Percentiles rank a stretch among this genome's conserved stretches.
phyloP scores from a whole-genome alignment of 2,797 vertebrate species.

The Melopsittacus undulatus region DNA sequence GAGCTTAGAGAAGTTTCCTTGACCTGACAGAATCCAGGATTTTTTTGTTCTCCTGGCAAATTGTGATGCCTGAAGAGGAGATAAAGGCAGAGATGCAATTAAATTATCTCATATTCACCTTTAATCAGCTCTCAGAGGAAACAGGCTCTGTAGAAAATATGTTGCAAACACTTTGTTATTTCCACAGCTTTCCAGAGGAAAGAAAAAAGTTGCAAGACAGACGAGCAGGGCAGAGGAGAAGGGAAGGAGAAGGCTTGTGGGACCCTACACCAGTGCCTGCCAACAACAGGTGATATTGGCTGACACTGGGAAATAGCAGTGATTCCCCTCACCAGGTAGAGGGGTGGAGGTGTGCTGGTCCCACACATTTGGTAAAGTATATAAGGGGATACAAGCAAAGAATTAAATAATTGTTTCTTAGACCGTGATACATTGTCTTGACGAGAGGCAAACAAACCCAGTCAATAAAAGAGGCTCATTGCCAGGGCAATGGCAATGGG shows the following conservation, averaged over 20 bases:
- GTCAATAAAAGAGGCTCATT: neutral
- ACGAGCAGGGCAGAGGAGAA: fast-evolving
- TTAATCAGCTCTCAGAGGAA: slow-evolving; percentile 20
- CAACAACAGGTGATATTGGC: neutral
- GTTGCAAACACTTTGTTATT: neutral
- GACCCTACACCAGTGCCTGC: neutral
- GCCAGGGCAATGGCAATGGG: neutral
- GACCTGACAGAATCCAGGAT: neutral
- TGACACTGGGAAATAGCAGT: neutral
- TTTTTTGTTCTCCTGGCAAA: neutral
- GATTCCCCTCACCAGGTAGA: neutral
- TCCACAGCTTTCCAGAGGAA: neutral
- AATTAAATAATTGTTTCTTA: neutral
- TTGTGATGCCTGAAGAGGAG: fast-evolving
- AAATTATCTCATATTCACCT: neutral
- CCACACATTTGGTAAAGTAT: neutral
- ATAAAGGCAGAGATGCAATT: neutral
- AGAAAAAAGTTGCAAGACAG: neutral
- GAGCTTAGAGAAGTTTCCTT: neutral
- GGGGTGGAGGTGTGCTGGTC: neutral
- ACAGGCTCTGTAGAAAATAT: neutral
- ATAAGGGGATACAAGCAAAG: neutral
- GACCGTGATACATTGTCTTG: fast-evolving
- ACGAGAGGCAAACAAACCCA: neutral
- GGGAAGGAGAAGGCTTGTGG: neutral